These are phyloP conservation scores for Microvelia longipes DNA, from an alignment of 1,140 invertebrate species.

Conservation along the genomic window DNA sequence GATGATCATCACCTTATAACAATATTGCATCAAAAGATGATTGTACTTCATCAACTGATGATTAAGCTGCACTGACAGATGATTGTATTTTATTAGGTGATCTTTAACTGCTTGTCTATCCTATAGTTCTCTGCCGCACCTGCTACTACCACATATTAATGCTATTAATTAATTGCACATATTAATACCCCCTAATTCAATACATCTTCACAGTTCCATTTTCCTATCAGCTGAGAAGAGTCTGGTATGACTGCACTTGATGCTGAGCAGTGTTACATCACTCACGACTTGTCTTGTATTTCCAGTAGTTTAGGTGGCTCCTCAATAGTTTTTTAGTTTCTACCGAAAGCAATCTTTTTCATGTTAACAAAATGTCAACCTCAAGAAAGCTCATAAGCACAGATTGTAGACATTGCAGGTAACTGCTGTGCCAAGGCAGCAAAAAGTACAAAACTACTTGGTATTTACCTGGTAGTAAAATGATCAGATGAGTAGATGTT, in stretches of 20 bases:
- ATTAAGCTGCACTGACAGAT: neutral
- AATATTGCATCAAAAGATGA: conserved; percentile 10
- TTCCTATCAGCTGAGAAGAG: too few relatives aligned
- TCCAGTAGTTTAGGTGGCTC: neutral
- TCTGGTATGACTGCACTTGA: too few relatives aligned
- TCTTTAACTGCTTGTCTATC: neutral
- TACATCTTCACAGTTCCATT: too few relatives aligned
- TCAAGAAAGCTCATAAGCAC: neutral
- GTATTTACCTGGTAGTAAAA: conserved; percentile 17
- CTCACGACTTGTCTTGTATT: conserved; percentile 6
- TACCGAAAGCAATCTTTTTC: neutral
- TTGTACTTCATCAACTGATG: neutral
- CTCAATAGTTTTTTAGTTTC: neutral
- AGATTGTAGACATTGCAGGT: neutral
- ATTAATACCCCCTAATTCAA: too few relatives aligned
- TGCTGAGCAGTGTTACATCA: too few relatives aligned
- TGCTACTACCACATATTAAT: too few relatives aligned
- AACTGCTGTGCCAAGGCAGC: too few relatives aligned
- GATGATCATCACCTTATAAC: too few relatives aligned
- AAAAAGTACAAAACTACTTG: too few relatives aligned
- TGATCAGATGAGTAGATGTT: conserved; percentile 17
- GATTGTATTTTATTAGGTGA: neutral
- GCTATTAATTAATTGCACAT: too few relatives aligned
- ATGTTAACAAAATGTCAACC: neutral
- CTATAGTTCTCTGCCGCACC: too few relatives aligned